A percentile compares a stretch with the other conserved stretches of the same genome.
phyloP scores from a whole-genome alignment of 1,140 invertebrate genomes.

The Cardiocondyla obscurior region DNA sequence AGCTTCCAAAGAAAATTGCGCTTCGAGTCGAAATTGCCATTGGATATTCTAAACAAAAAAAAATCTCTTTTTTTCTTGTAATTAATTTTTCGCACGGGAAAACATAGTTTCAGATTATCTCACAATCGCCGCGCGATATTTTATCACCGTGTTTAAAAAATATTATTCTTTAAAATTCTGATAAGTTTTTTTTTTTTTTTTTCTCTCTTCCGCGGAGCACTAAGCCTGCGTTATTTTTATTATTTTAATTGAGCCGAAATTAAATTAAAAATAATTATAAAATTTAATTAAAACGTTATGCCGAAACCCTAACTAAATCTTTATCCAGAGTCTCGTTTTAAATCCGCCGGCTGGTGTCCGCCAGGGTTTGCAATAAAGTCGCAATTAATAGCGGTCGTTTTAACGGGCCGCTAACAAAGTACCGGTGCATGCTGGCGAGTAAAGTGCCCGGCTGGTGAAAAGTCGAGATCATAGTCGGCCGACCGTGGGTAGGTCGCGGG shows the following conservation, averaged over 20 bases:
- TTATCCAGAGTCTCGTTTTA: neutral
- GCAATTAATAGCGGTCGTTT: slow-evolving; percentile 46
- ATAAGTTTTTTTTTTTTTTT: neutral
- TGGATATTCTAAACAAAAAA: neutral
- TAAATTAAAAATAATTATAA: neutral
- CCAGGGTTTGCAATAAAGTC: slow-evolving; percentile 47
- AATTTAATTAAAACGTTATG: neutral
- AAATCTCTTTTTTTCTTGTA: slow-evolving; percentile 2
- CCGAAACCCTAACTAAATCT: neutral
- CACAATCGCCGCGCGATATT: neutral
- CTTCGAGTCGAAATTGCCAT: slow-evolving; percentile 24
- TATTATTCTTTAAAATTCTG: too few species aligned
- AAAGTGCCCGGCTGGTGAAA: slow-evolving; percentile 32
- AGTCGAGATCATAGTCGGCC: slow-evolving; percentile 19
- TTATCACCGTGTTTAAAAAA: neutral
- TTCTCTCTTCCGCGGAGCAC: too few species aligned
- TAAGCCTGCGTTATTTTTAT: too few species aligned
- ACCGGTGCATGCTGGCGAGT: slow-evolving; percentile 14
- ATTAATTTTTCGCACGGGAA: neutral
- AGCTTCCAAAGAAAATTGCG: slow-evolving; percentile 3
- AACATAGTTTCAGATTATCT: neutral
- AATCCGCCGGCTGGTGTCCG: neutral
- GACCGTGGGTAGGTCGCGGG: slow-evolving; percentile 8
- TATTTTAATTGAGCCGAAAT: neutral
- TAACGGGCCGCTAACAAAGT: slow-evolving; percentile 49